Evolutionary conservation across 1,140 invertebrate species (phyloP), one percentile per base, ranked within the genome.

Genomic region (Aethina tumida): DNA sequence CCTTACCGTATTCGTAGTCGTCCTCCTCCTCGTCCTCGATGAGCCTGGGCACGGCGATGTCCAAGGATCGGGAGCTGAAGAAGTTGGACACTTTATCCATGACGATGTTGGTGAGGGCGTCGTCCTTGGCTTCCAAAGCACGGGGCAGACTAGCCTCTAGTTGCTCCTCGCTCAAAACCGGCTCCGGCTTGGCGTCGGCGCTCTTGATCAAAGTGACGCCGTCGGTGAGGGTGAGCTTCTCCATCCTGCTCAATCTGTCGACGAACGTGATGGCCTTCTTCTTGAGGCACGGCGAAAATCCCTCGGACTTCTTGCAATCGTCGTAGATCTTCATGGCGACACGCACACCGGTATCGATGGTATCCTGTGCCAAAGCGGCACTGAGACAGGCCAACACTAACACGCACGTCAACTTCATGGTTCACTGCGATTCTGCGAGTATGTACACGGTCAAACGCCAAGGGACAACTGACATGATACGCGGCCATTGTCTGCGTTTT

Each of bases 241-340:
- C 78, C 57, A 82, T 77, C 32, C 74, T 70, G 1, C 75, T 69
- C 5, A 81, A 66, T 25, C 81, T 66, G 41, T 84, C 81, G 35
- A 85, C 75, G 50, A 84, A 83, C 1, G 77, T 65, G 37, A 84
- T 77, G 0, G 81, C 81, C 52, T 84, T 84, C 57, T 80, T 83
- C 63, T 84, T 84, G n/a, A 85, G 59, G 55, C 82, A 85, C 9
- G 77, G 73, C 6, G 77, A 65, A 16, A 84, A 64, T 8, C 73
- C 75, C 32, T 71, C 67, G 1, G 70, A 52, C 38, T 65, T 65
- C 32, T 66, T 64, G 49, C 75, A 78, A 41, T 79, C 75, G 45
- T 79, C 74, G 45, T 75, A 78, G 35, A 78, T 64, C 51, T 69
- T 69, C 27, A 70, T 56, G 9, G 70, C 47, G 29, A 72, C 69